Evolutionary conservation across 2,888 invertebrate genomes (phyloP), one percentile per base, ranked within the genome.

Genomic region (Eupithecia abbreviata): DNA sequence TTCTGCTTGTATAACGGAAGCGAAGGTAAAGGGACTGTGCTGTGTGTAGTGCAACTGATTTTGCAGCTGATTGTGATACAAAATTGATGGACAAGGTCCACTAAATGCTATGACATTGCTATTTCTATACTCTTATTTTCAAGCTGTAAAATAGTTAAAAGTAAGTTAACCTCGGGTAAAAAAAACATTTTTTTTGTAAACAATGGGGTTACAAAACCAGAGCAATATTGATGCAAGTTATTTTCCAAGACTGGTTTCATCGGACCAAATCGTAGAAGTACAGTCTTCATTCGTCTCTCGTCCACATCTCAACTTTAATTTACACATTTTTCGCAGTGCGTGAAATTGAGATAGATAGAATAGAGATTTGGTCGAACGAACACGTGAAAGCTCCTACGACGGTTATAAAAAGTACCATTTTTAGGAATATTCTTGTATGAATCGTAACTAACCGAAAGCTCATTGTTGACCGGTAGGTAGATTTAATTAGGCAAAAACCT

Each of bases 11-110:
- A 0, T 62, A 30, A 62, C 12, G 30, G 2, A 62, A 30, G 10
- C 30, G 62, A 62, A 62, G 62, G 62, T 62, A 62, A 62, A 30
- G 58, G 18, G 58, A 18, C 30, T 62, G 62, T 62, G 62, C 30
- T 30, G 62, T 62, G 62, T 62, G 12, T 30, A 30, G 62, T 62
- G 62, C 62, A 62, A 10, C 58, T 58, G 18, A 58, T 58, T 18
- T 3, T 15, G 51, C 15, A 51, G 15, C 51, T n/a, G 6, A 51
- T n/a, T 51, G 51, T 62, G 62, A 10, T 51, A 30, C 12, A 12
- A 30, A 30, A 30, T 2, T 30, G 30, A 10, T 62, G 62, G 4
- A 12, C 62, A 62, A 30, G n/a, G 58, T 55, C 7, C 2, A n/a
- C 58, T 18, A 18, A 55, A 55, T 1, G 6, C 55, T 47, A 49